Base-by-base conservation (phyloP, 1,140 invertebrate species). In the Physella acuta region DNA sequence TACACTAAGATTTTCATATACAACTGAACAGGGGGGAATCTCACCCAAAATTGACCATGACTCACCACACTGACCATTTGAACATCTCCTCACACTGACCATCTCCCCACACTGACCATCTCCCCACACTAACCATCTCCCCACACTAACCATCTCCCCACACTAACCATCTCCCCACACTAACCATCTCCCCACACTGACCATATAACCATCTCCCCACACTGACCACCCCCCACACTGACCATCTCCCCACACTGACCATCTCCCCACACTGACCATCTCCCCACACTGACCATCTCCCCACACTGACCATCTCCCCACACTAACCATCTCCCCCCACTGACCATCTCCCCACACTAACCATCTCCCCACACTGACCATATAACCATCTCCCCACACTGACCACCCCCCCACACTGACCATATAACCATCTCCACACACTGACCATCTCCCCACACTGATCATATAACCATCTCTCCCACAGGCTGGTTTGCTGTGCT, bases 401-500 rank as follows among this genome's bases (percentile, higher is more conserved):
- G 33, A 62, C 4, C 30, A 62, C 24, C 0, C 30, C 17, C 36
- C 2, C n/a, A 28, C 30, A 24, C 11, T 39, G 28, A 1, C 16
- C 39, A 14, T 8, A 34, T 17, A 20, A 24, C 49, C 28, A 63
- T 66, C 44, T 20, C 8, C 39, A 44, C 39, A 44, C 39, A 44
- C 39, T 44, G 39, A 44, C 8, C 20, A 20, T 11, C 30, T 5
- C 0, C 69, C 37, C 56, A 72, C 31, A 16, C 20, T 66, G 62
- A 8, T n/a, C n/a, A n/a, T n/a, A n/a, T n/a, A n/a, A n/a, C n/a
- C n/a, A n/a, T n/a, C n/a, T n/a, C n/a, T n/a, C n/a, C n/a, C n/a
- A n/a, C 68, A 79, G 76, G 76, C 1, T 79, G 75, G 73, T 77
- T 79, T 73, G 73, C 74, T 26, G 68, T 77, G 4, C 28, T 78